Evolutionary conservation across 1,140 invertebrate species (phyloP).

Genomic region (Belonocnema kinseyi): DNA sequence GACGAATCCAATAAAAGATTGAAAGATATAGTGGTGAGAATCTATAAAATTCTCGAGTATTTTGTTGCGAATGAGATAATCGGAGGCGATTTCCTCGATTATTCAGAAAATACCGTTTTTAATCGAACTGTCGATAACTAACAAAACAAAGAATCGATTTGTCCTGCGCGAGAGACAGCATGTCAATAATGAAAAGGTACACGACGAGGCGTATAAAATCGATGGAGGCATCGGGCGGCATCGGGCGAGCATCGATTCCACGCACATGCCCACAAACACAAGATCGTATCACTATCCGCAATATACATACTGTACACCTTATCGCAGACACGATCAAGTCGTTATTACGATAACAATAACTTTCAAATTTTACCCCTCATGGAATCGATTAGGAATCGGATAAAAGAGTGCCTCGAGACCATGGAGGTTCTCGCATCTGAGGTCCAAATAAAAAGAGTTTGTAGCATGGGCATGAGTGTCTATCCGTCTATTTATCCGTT

Average conservation of each 20-base stretch:
- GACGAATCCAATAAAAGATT: too few relatives aligned
- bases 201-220: constrained; percentile 2
- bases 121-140: background rate
- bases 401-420: constrained; percentile 39
- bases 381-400: constrained; percentile 34
- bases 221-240: constrained; percentile 1
- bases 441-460: constrained; percentile 57
- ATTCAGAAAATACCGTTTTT: background rate
- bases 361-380: background rate
- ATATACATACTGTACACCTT: constrained; percentile 33
- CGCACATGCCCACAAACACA: constrained; percentile 14
- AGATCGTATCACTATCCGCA: background rate
- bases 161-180: background rate
- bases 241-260: constrained; percentile 5
- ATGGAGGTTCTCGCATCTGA: constrained; percentile 38
- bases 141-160: constrained; percentile 7
- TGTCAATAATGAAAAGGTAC: constrained; percentile 9
- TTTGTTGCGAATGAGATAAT: too few relatives aligned
- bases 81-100: too few relatives aligned
- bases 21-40: too few relatives aligned
- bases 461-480: constrained; percentile 71
- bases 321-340: constrained; percentile 29
- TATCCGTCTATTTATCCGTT: constrained; percentile 57
- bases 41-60: too few relatives aligned
- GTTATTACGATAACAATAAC: background rate